These are phyloP conservation scores for Leucophenga varia DNA, from an alignment of 1,140 invertebrate species.

Conservation along the genomic window DNA sequence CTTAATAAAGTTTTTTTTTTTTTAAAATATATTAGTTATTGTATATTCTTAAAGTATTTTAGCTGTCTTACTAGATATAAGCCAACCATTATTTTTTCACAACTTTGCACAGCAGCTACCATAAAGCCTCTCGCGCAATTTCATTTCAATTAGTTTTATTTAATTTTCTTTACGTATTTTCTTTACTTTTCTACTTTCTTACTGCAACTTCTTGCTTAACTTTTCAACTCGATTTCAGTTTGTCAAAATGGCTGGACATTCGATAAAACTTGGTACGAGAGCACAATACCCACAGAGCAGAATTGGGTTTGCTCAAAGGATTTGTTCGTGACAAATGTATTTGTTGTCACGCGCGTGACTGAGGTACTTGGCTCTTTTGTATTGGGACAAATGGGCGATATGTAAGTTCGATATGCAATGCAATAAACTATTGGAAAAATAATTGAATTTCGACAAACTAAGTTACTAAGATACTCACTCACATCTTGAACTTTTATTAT, in stretches of 20 bases:
- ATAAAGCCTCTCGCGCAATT: constrained; percentile 18
- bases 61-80: no score
- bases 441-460: constrained; percentile 21
- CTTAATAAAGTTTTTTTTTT: no score
- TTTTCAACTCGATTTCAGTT: constrained; percentile 14
- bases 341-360: constrained; percentile 53
- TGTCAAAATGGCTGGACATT: constrained; percentile 58
- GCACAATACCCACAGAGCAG: constrained; percentile 47
- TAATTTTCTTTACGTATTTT: no score
- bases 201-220: constrained; percentile 11
- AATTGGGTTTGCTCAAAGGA: constrained; percentile 59
- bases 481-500: background rate
- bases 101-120: constrained; percentile 52
- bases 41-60: no score
- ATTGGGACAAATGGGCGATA: constrained; percentile 57
- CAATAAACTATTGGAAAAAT: background rate
- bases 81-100: no score
- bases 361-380: constrained; percentile 56
- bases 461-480: constrained; percentile 20
- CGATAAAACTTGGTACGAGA: constrained; percentile 54
- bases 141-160: constrained; percentile 7
- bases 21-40: no score
- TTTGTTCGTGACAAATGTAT: constrained; percentile 53
- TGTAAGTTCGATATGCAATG: constrained; percentile 39
- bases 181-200: background rate